Evolutionary conservation across 1,140 invertebrate species (phyloP).

Genomic region (Prorops nasuta): DNA sequence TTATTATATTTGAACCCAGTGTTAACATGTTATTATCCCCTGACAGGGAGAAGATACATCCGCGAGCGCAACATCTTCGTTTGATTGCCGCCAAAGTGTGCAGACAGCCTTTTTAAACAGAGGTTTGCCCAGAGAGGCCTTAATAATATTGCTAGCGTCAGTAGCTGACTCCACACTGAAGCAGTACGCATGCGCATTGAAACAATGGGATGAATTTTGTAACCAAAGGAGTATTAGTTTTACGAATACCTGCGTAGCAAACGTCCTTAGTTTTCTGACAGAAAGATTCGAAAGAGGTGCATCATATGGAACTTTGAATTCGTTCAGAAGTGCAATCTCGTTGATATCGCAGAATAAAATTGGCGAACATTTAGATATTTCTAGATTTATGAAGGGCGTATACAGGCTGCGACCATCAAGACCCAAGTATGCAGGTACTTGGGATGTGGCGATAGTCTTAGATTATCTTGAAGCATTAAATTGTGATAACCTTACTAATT

Average conservation of each 20-base stretch:
- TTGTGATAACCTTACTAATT: not conserved
- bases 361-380: not conserved
- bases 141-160: not conserved
- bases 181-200: not conserved
- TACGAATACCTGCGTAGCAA: not conserved
- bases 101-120: not conserved
- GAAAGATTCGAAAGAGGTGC: not conserved
- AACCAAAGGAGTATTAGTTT: not conserved
- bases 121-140: not conserved
- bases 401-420: not conserved
- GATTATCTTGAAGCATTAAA: not conserved
- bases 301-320: not conserved
- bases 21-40: not conserved
- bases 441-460: not conserved
- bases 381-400: not conserved
- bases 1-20: not conserved
- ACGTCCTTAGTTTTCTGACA: slow-evolving; percentile 2
- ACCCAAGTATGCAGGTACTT: slow-evolving; percentile 3
- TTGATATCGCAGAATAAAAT: slow-evolving; percentile 1
- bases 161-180: not conserved
- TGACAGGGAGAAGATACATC: not conserved
- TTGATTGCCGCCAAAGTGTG: slow-evolving; percentile 4
- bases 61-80: slow-evolving; percentile 2
- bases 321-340: not conserved
- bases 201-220: not conserved